Conservation (phyloP, 2,888 invertebrate species). For the Agrotis exclamationis region DNA sequence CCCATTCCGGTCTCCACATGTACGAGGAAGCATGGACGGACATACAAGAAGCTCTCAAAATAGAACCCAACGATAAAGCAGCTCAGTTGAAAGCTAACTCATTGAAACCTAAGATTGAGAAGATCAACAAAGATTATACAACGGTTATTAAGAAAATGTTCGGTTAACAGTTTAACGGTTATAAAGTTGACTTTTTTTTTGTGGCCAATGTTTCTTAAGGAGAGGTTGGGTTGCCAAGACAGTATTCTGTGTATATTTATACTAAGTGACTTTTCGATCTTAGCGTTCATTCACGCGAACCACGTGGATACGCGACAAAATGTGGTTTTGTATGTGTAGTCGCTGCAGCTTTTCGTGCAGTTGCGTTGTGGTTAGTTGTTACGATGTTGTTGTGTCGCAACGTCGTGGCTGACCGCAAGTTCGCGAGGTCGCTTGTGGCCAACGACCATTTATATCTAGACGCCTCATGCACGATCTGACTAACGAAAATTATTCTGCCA, state of each 20-base stretch:
- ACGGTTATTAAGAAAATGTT: slow-evolving; percentile 92
- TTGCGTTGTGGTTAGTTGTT: no score
- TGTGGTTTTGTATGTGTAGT: no score
- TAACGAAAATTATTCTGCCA: no score
- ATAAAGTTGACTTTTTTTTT: background rate
- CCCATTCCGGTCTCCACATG: slow-evolving; percentile 92
- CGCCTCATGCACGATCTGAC: no score
- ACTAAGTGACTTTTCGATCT: slow-evolving; percentile 2
- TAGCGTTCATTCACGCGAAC: no score
- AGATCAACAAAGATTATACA: slow-evolving; percentile 91
- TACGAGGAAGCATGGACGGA: slow-evolving; percentile 92
- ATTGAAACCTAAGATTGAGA: slow-evolving; percentile 90
- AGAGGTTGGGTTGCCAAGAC: background rate
- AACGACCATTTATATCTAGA: no score
- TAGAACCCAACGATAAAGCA: slow-evolving; percentile 93
- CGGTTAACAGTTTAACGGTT: slow-evolving; percentile 76
- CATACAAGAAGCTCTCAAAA: slow-evolving; percentile 88
- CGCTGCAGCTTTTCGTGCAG: background rate
- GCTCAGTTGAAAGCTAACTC: slow-evolving; percentile 91
- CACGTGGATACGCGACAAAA: no score
- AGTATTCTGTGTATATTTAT: background rate
- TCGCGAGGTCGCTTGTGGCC: no score
- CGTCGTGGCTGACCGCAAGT: no score
- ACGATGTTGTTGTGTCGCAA: no score
- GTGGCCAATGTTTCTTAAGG: slow-evolving; percentile 20